Conservation (phyloP, 2,797 vertebrate genomes). For the Onychomys torridus region DNA sequence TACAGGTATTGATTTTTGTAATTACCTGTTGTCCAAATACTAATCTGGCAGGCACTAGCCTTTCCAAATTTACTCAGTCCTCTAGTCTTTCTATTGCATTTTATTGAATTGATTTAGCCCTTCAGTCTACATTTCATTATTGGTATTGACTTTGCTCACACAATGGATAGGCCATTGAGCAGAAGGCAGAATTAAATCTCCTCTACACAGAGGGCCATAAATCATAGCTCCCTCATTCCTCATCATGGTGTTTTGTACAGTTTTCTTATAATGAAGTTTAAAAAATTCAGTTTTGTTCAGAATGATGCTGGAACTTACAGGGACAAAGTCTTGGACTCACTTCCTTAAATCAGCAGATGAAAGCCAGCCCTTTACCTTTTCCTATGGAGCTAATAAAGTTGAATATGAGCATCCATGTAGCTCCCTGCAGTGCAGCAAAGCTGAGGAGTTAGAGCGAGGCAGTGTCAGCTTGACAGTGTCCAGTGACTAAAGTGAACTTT, state of each 20-base stretch:
- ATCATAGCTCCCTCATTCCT: slow-evolving; percentile 66
- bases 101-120: slow-evolving; percentile 79
- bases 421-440: background rate
- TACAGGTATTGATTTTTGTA: slow-evolving; percentile 76
- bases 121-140: slow-evolving; percentile 78
- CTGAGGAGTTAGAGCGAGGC: rapidly evolving
- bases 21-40: slow-evolving; percentile 83
- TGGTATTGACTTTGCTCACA: slow-evolving; percentile 79
- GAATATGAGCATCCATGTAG: background rate
- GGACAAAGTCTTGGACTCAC: slow-evolving; percentile 6
- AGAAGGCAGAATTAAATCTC: slow-evolving; percentile 75
- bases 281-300: slow-evolving; percentile 57
- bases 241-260: slow-evolving; percentile 2
- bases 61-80: slow-evolving; percentile 74
- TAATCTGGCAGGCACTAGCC: slow-evolving; percentile 71
- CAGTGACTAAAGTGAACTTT: background rate
- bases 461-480: background rate
- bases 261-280: slow-evolving; percentile 64
- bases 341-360: background rate
- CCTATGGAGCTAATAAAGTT: background rate
- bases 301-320: background rate
- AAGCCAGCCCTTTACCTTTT: background rate
- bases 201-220: slow-evolving; percentile 42
- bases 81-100: slow-evolving; percentile 67
- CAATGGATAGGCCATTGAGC: slow-evolving; percentile 67